Conservation (phyloP, 2,113 vertebrate genomes). For the Phylloscopus trochiloides region DNA sequence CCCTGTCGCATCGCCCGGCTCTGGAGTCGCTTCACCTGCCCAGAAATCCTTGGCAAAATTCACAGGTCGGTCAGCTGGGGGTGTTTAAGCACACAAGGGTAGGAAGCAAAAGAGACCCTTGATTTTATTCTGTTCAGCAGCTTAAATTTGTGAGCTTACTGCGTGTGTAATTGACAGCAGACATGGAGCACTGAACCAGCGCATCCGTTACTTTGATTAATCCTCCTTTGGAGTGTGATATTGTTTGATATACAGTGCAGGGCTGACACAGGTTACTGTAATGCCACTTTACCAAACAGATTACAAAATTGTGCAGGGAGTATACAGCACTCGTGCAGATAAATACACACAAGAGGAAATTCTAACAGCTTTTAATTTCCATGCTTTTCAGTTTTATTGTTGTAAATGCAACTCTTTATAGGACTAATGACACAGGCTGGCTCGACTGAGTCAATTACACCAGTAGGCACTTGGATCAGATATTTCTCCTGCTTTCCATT, state of each 20-base stretch:
- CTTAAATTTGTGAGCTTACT: background rate
- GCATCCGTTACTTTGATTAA: constrained; percentile 45
- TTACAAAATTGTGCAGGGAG: constrained; percentile 68
- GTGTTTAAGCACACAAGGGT: background rate
- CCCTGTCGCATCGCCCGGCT: background rate
- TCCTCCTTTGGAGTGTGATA: constrained; percentile 61
- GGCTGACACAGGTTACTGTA: constrained; percentile 66
- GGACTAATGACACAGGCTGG: constrained; percentile 77
- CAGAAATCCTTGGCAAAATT: background rate
- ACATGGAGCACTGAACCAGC: background rate
- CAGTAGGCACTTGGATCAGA: constrained; percentile 77
- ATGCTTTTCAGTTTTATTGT: constrained; percentile 83
- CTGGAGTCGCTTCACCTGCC: background rate
- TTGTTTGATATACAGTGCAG: constrained; percentile 60
- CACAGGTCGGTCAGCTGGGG: background rate
- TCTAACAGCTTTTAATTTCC: constrained; percentile 83
- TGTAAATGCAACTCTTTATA: constrained; percentile 80
- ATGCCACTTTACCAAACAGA: constrained; percentile 72
- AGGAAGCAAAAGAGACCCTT: background rate
- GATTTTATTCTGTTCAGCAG: constrained; percentile 9
- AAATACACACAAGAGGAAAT: constrained; percentile 79
- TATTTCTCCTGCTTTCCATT: constrained; percentile 71
- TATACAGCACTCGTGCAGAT: constrained; percentile 62
- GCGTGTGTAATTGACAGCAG: constrained; percentile 9
- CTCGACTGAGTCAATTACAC: constrained; percentile 75